Base-by-base conservation (phyloP, 2,113 vertebrate genomes). In the Nettapus auritus region DNA sequence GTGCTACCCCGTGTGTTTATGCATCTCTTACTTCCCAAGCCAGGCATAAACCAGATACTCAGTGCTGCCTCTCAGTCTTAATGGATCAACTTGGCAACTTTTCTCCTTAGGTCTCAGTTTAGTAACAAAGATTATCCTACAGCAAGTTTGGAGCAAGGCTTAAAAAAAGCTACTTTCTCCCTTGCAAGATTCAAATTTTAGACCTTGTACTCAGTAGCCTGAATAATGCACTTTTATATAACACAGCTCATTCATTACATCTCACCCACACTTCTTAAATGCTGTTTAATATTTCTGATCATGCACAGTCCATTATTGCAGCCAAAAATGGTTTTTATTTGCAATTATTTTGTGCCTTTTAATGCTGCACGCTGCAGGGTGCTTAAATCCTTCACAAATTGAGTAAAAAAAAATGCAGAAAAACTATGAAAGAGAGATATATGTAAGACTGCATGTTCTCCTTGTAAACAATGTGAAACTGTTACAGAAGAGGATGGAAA, bases 231-330 rank as follows among this genome's bases (percentile, higher is more conserved):
- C 48, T 75, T 91, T 71, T 86, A 71, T 44, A 71, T 60, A 96
- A 93, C n/a, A 21, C 73, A 89, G 59, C 82, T 88, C 85, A 86
- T 90, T 95, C 89, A 94, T 46, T 91, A 70, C 60, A 59, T 68
- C 73, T 90, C 89, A 53, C 91, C 86, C 85, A 86, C 94, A 92
- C 82, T 75, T 88, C 31, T 86, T 88, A 92, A 94, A 86, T 62
- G 77, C 44, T 57, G 62, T 55, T 95, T 92, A 62, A 69, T 88
- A 79, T 82, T 95, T 92, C 93, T 90, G 34, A 86, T 84, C 60
- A 77, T 64, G 94, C 93, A 75, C 78, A 88, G 71, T 68, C 74
- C 86, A 64, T 93, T 93, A 92, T n/a, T 94, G 90, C 80, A 88
- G 53, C 33, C 90, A 31, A 93, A 94, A 95, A 75, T 56, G 88